phyloP scores from a whole-genome alignment of 2,113 vertebrate species.

The Empidonax traillii region DNA sequence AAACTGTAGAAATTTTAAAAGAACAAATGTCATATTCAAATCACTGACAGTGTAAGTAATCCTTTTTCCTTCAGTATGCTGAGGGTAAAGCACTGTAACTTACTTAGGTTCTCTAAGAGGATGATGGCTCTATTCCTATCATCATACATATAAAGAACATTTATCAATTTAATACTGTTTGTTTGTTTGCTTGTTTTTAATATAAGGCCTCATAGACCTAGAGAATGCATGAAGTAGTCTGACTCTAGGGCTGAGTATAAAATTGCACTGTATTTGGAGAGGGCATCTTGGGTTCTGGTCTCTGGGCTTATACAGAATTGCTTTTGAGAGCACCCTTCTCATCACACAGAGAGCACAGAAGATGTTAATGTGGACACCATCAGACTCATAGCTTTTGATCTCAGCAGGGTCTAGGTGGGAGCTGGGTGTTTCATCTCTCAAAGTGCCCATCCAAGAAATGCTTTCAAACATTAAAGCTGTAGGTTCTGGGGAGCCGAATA shows the following conservation, averaged over 20 bases:
- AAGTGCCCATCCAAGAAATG: not conserved
- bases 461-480: not conserved
- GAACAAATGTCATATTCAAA: not conserved
- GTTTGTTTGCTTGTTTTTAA: not conserved
- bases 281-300: not conserved
- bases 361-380: not conserved
- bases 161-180: not conserved
- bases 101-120: not conserved
- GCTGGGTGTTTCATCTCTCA: not conserved
- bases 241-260: not conserved
- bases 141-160: not conserved
- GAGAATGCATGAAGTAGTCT: not conserved
- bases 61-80: not conserved
- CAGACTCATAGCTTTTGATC: not conserved
- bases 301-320: not conserved
- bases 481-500: not conserved
- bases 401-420: not conserved
- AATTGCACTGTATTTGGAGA: not conserved
- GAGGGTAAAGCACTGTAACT: not conserved
- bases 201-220: not conserved
- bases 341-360: not conserved
- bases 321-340: not conserved
- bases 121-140: not conserved
- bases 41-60: not conserved
- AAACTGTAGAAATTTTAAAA: not conserved